Evolutionary conservation across 1,140 invertebrate genomes (phyloP).

Genomic region (Drosophila cardini): DNA sequence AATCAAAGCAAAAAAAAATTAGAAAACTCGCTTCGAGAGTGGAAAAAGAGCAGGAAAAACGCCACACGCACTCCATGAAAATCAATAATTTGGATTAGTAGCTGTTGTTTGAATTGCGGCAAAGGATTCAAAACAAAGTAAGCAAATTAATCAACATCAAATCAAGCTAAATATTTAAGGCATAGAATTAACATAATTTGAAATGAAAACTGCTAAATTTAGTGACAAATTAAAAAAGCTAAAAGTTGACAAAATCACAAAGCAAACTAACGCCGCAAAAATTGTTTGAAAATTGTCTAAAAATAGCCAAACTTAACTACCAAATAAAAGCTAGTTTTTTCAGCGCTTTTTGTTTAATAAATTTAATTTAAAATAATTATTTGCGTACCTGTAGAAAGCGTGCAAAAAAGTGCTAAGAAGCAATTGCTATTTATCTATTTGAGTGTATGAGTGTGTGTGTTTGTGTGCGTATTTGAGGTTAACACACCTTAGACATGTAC

Average conservation of each 20-base stretch:
- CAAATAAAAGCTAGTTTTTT: no score
- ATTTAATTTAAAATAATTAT: conserved; percentile 2
- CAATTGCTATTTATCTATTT: conserved; percentile 26
- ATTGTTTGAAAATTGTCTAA: no score
- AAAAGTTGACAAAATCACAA: not conserved
- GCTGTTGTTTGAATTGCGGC: conserved; percentile 49
- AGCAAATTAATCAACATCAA: conserved; percentile 24
- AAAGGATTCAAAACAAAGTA: conserved; percentile 61
- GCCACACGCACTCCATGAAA: conserved; percentile 54
- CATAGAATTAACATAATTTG: not conserved
- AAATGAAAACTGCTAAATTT: not conserved
- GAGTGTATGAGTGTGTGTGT: conserved; percentile 52
- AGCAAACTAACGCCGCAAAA: not conserved
- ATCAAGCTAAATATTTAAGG: not conserved
- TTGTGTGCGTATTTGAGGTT: conserved; percentile 74
- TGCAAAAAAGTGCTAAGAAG: conserved; percentile 11
- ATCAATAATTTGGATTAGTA: conserved; percentile 81
- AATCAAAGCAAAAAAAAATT: no score
- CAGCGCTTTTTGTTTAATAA: not conserved
- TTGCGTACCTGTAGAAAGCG: conserved; percentile 31
- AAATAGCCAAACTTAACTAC: not conserved
- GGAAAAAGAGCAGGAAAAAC: conserved; percentile 32
- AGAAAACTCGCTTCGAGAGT: conserved; percentile 15
- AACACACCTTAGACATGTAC: conserved; percentile 84
- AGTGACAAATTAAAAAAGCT: not conserved